Evolutionary conservation across 2,113 vertebrate genomes (phyloP), one percentile per base, ranked within the genome.

Genomic region (Trachemys scripta): DNA sequence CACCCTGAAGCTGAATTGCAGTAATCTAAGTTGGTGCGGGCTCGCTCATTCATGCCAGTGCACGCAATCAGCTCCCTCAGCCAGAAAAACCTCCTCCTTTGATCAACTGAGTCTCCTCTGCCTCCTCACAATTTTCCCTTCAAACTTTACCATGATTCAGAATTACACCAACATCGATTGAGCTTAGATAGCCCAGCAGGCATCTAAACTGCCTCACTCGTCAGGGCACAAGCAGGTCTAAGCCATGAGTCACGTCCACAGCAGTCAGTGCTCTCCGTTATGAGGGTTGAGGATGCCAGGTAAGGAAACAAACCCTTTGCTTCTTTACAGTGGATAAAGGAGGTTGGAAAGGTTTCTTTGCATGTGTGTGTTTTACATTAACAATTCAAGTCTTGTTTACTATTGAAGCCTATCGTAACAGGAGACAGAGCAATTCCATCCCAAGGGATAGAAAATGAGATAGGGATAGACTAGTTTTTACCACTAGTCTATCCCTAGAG

Each of bases 21-120:
- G 17, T 10, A 35, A 72, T 50, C 5, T 54, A 42, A 76, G 85
- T 35, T 16, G 79, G 25, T 5, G 1, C 13, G 47, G 47, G 31
- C 78, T 92, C 65, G 47, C 38, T 12, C 31, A 50, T 24, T 54
- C 19, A 27, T 50, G 38, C 38, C 38, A 24, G 38, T 45, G 42
- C 42, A 78, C 2, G 6, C n/a, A 38, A 2, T 4, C 2, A 5
- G 35, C 47, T 45, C 47, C 51, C 80, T 50, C 16, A 54, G 57
- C 25, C 42, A 84, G 24, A 31, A 1, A 3, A 69, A 91, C 6
- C 3, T 75, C 53, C 65, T 83, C 31, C 57, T 0, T 0, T 3
- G 51, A 80, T 49, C 53, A 69, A 1, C 45, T 16, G 42, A 78
- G 11, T 42, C 42, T 89, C 80, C 47, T 78, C 42, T 47, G 75